These are phyloP conservation scores for Pyrgilauda ruficollis DNA, from an alignment of 2,113 vertebrate species.

Conservation along the genomic window DNA sequence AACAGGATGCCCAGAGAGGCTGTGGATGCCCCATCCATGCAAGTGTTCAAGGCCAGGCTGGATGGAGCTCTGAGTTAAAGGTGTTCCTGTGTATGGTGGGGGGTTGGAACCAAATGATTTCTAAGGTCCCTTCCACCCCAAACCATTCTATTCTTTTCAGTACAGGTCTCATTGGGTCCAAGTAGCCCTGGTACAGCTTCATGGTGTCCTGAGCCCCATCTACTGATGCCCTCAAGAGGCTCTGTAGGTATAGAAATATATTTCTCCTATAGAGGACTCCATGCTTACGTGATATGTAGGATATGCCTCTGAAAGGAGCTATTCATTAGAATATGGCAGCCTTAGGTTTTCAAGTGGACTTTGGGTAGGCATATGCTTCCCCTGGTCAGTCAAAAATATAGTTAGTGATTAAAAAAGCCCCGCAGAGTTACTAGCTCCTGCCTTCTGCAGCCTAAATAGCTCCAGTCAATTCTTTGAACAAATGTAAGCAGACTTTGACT, in stretches of 20 bases:
- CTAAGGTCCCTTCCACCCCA: background rate
- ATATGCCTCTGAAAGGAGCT: background rate
- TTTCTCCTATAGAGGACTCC: background rate
- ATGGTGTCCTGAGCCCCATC: background rate
- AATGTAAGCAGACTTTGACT: background rate
- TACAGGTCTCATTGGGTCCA: accelerated
- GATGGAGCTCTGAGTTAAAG: background rate
- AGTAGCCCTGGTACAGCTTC: background rate
- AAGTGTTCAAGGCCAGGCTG: background rate
- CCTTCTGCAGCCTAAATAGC: background rate
- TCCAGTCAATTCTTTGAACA: background rate
- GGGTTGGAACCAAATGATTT: accelerated
- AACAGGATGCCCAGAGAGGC: background rate
- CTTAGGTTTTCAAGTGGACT: background rate
- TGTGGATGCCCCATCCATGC: background rate
- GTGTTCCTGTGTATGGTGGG: background rate
- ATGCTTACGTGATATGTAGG: background rate
- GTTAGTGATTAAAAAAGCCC: background rate
- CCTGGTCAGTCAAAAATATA: background rate
- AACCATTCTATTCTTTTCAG: background rate
- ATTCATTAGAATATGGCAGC: background rate
- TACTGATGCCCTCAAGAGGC: background rate
- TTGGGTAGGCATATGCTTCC: background rate
- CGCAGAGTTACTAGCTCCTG: background rate
- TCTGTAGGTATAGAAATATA: background rate